These are phyloP conservation scores for Bothrops jararaca DNA, from an alignment of 2,113 vertebrate genomes.

Conservation along the genomic window DNA sequence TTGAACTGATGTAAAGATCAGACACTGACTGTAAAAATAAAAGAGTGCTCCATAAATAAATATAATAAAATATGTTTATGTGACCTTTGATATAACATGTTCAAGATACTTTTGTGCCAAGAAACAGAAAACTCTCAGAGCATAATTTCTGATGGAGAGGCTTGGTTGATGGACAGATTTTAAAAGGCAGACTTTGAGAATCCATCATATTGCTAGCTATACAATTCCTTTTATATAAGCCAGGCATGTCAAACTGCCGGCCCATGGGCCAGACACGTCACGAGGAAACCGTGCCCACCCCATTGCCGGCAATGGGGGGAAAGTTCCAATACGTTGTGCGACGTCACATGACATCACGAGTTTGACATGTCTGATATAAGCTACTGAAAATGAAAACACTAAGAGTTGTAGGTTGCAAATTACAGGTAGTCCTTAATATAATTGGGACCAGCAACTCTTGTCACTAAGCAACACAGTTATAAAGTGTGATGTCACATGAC, in stretches of 20 bases:
- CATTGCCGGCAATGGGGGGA: too few species aligned
- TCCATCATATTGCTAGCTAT: background rate
- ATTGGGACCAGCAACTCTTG: background rate
- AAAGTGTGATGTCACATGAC: background rate
- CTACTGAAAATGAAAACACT: background rate
- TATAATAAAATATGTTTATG: background rate
- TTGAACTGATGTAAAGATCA: background rate
- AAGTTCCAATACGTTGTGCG: too few species aligned
- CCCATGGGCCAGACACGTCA: too few species aligned
- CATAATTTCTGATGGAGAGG: background rate
- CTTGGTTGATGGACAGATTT: background rate
- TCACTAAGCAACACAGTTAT: background rate
- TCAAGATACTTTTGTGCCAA: background rate
- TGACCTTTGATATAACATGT: background rate
- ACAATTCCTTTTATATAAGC: background rate
- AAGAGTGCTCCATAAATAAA: background rate
- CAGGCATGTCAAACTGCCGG: too few species aligned
- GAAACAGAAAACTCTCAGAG: background rate
- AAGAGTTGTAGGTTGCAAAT: background rate
- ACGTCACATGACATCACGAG: too few species aligned
- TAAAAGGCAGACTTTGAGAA: background rate
- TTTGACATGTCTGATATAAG: background rate
- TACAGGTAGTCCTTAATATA: background rate
- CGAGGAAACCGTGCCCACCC: too few species aligned
- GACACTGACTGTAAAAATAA: background rate